Evolutionary conservation across 2,888 invertebrate genomes (phyloP).

Genomic region (Hirtodrosophila histrioides): DNA sequence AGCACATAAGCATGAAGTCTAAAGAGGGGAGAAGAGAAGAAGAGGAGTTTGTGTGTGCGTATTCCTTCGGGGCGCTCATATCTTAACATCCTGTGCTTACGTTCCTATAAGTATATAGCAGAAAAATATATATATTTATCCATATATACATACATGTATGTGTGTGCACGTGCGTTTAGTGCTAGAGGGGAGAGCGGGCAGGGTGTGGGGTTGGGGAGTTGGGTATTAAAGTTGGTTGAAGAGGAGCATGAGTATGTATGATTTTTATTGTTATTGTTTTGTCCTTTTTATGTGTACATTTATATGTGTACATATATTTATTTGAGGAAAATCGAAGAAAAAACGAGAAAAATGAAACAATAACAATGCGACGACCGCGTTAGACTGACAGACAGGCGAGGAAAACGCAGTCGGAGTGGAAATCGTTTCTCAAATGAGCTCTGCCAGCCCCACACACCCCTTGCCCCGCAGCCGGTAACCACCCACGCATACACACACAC

Average conservation of each 20-base stretch:
- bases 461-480: neutral
- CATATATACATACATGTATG: slow-evolving; percentile 7
- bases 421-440: slow-evolving; percentile 62
- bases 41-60: slow-evolving; percentile 15
- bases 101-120: slow-evolving; percentile 41
- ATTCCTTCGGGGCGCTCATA: slow-evolving; percentile 56
- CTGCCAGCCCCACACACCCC: slow-evolving; percentile 5
- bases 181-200: neutral
- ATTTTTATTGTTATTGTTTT: slow-evolving; percentile 83
- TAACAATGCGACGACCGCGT: slow-evolving; percentile 56
- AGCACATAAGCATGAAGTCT: slow-evolving; percentile 7
- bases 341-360: slow-evolving; percentile 70
- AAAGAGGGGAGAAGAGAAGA: slow-evolving; percentile 3
- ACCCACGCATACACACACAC: slow-evolving; percentile 1
- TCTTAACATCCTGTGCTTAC: slow-evolving; percentile 62
- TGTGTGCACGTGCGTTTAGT: slow-evolving; percentile 42
- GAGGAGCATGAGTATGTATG: slow-evolving; percentile 63
- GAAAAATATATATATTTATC: slow-evolving; percentile 13
- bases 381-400: slow-evolving; percentile 21
- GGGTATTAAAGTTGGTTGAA: slow-evolving; percentile 29
- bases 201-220: slow-evolving; percentile 9
- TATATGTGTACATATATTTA: slow-evolving; percentile 30
- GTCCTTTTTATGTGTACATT: slow-evolving; percentile 69
- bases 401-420: slow-evolving; percentile 24
- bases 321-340: slow-evolving; percentile 61